Evolutionary conservation across 2,888 invertebrate species (phyloP).

Genomic region (Plagiodera versicolora): DNA sequence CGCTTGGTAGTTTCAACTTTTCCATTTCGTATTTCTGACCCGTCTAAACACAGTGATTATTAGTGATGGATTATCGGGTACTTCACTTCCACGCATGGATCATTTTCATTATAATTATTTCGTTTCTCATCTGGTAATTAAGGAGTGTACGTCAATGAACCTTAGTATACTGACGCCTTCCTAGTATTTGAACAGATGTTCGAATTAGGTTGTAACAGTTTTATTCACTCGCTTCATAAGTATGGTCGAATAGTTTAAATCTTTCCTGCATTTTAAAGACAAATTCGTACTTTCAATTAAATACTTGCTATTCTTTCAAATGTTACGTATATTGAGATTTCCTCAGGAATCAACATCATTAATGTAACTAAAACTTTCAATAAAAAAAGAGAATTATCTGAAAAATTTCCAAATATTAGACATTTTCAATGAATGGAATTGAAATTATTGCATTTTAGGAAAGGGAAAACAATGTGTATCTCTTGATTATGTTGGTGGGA

Average conservation of each 20-base stretch:
- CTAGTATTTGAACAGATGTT: slow-evolving; percentile 12
- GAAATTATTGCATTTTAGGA: no score
- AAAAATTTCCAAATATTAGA: no score
- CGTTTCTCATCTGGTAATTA: slow-evolving; percentile 17
- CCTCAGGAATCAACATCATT: no score
- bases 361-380: no score
- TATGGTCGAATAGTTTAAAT: background rate
- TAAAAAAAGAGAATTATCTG: no score
- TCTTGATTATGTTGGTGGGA: no score
- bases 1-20: slow-evolving; percentile 12
- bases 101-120: slow-evolving; percentile 18
- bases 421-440: no score
- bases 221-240: background rate
- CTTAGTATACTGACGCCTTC: slow-evolving; percentile 2
- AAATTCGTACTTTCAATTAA: no score
- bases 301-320: no score
- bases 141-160: slow-evolving; percentile 11
- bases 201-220: slow-evolving; percentile 10
- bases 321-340: no score
- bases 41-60: slow-evolving; percentile 19
- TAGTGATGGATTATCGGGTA: slow-evolving; percentile 17
- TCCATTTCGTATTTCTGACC: slow-evolving; percentile 7
- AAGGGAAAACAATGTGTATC: no score
- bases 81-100: slow-evolving; percentile 19
- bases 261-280: no score